Base-by-base conservation (phyloP, 2,113 vertebrate genomes). In the Nycticorax nycticorax region DNA sequence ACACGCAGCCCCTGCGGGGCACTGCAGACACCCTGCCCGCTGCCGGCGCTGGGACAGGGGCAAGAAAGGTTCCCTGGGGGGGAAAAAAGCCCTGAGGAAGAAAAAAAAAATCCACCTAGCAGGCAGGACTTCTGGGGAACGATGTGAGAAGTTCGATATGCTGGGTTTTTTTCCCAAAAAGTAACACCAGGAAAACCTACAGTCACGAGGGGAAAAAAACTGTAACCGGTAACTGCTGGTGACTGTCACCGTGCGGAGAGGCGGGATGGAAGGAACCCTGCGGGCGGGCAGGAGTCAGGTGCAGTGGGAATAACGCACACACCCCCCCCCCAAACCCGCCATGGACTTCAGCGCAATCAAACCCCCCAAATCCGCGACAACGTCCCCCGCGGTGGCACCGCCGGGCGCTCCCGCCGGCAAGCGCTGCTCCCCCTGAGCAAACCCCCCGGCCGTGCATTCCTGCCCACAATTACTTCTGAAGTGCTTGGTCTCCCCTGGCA, bases 161-260 rank as follows among this genome's bases (percentile, higher is more conserved):
- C 26, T 77, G 22, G 6, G 2, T 3, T 20, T 7, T 45, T 56
- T 37, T 6, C 19, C 30, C 9, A 2, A 47, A 66, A 20, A 41
- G 41, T 0, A 23, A 3, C 23, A 0, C 2, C 3, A 83, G 30
- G 30, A 68, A 72, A 76, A 73, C 3, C 19, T 41, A 7, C 13
- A 39, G 71, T 16, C 57, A 8, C 22, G 22, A 32, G n/a, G n/a
- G 33, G 53, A 32, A 18, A 57, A 52, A 12, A 1, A 9, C 0
- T 2, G 20, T 8, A 24, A 50, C 30, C 0, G 5, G 27, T 43
- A n/a, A 56, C 30, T 3, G 52, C 6, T 2, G 41, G 13, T 9
- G 11, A 12, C 1, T 2, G 6, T 4, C 57, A 10, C 1, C 1
- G 1, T 1, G 28, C 1, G n/a, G n/a, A 63, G 59, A 12, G 17